Percentiles rank a stretch among this genome's conserved stretches.
phyloP scores from a whole-genome alignment of 2,113 vertebrate genomes.

The Psettodes erumei region DNA sequence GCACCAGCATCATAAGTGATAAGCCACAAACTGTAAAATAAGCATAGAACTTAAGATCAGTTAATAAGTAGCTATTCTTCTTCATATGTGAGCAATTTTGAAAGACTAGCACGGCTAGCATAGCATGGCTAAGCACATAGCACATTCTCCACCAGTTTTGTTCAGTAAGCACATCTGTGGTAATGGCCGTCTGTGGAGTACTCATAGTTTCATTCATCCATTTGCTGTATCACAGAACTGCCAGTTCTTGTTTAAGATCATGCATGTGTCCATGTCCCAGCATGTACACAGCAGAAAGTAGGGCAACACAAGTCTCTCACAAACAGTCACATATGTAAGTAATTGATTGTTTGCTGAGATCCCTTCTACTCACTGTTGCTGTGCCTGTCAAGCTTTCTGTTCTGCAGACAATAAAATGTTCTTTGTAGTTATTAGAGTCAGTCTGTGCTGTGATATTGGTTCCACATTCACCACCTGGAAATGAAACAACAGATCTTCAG shows the following conservation, averaged over 20 bases:
- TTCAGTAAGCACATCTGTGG: conserved; percentile 9
- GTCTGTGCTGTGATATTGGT: neutral
- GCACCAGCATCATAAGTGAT: conserved; percentile 23
- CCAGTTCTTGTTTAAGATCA: neutral
- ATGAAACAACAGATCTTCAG: neutral
- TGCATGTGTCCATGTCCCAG: neutral
- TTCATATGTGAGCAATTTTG: conserved; percentile 27
- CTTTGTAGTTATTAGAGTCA: too few relatives aligned
- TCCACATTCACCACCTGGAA: neutral
- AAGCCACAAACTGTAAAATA: conserved; percentile 16
- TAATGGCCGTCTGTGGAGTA: conserved; percentile 2
- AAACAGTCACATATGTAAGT: too few relatives aligned
- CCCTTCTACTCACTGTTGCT: too few relatives aligned
- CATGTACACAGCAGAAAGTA: neutral
- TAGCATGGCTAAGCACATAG: conserved; percentile 25
- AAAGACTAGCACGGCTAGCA: too few relatives aligned
- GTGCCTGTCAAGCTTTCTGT: too few relatives aligned
- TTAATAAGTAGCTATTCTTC: conserved; percentile 36
- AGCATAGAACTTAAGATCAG: conserved; percentile 6
- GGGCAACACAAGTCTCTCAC: too few relatives aligned
- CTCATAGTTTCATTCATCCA: neutral
- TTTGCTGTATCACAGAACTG: neutral
- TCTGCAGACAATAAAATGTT: too few relatives aligned
- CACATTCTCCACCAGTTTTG: conserved; percentile 1
- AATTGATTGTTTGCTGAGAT: too few relatives aligned